phyloP scores from a whole-genome alignment of 2,888 invertebrate species.

The Cosmia trapezina region DNA sequence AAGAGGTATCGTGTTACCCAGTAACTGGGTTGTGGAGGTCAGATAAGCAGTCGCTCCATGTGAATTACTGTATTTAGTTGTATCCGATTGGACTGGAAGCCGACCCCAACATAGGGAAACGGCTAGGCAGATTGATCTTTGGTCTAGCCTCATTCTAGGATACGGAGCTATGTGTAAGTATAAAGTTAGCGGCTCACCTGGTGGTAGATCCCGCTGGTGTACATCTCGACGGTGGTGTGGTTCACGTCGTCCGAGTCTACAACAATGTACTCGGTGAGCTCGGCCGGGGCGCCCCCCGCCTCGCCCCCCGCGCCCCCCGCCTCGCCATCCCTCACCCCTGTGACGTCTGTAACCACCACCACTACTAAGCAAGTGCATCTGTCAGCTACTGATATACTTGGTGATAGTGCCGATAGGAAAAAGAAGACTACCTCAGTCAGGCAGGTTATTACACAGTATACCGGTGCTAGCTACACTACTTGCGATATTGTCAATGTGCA shows the following conservation, averaged over 20 bases:
- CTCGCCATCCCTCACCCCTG: constrained; percentile 39
- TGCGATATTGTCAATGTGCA: too few relatives aligned
- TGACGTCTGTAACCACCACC: constrained; percentile 65
- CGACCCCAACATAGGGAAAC: too few relatives aligned
- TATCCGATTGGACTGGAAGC: too few relatives aligned
- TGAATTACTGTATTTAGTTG: too few relatives aligned
- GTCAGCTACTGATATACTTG: neutral
- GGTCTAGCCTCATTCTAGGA: neutral
- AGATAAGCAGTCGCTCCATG: too few relatives aligned
- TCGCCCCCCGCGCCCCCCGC: neutral
- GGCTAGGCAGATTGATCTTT: too few relatives aligned
- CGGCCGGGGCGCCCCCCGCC: constrained; percentile 49
- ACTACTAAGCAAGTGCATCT: constrained; percentile 40
- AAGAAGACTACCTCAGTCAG: too few relatives aligned
- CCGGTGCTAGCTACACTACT: too few relatives aligned
- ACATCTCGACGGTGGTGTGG: constrained; percentile 83
- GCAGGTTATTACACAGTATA: neutral
- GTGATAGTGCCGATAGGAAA: neutral
- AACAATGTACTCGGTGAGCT: constrained; percentile 83
- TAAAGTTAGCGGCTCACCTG: constrained; percentile 72
- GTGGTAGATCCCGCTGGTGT: constrained; percentile 83
- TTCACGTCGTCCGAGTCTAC: constrained; percentile 84
- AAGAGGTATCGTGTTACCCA: too few relatives aligned
- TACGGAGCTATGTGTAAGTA: neutral
- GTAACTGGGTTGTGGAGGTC: too few relatives aligned